phyloP scores from a whole-genome alignment of 2,888 invertebrate species.

The Pseudoips prasinana region DNA sequence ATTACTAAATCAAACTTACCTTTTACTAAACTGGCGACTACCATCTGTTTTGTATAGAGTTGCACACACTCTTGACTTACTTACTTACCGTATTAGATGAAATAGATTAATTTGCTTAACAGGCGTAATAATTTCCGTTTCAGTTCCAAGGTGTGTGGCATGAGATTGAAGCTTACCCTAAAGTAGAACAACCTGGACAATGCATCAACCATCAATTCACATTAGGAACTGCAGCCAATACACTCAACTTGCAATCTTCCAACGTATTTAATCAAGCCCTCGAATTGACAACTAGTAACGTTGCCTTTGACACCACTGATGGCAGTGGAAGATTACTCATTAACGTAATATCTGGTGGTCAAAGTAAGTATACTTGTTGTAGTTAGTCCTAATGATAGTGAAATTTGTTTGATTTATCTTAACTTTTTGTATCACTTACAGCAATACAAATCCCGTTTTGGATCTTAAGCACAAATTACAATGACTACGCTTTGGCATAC shows the following conservation, averaged over 20 bases:
- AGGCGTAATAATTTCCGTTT: not conserved
- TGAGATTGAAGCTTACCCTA: conserved; percentile 54
- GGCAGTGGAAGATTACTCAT: conserved; percentile 48
- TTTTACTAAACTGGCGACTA: too few species aligned
- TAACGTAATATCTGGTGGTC: conserved; percentile 16
- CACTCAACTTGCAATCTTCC: conserved; percentile 39
- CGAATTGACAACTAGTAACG: conserved; percentile 28
- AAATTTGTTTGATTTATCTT: too few species aligned
- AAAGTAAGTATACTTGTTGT: conserved; percentile 16
- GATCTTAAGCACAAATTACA: conserved; percentile 80
- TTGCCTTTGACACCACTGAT: conserved; percentile 35
- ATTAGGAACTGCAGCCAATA: conserved; percentile 13
- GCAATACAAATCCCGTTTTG: conserved; percentile 46
- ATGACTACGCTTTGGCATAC: conserved; percentile 82
- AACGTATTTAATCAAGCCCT: conserved; percentile 40
- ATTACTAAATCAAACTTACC: not conserved
- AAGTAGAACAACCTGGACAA: conserved; percentile 46
- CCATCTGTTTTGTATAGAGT: too few species aligned
- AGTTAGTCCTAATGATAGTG: too few species aligned
- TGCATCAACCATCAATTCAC: conserved; percentile 53
- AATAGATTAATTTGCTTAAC: too few species aligned
- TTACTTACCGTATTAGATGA: too few species aligned
- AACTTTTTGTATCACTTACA: too few species aligned
- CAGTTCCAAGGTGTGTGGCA: conserved; percentile 54
- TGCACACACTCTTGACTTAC: too few species aligned